A percentile compares a stretch with the other conserved stretches of the same genome.
These are phyloP conservation scores for Platycercus adscitus DNA, from an alignment of 2,113 vertebrate genomes.

Conservation along the genomic window DNA sequence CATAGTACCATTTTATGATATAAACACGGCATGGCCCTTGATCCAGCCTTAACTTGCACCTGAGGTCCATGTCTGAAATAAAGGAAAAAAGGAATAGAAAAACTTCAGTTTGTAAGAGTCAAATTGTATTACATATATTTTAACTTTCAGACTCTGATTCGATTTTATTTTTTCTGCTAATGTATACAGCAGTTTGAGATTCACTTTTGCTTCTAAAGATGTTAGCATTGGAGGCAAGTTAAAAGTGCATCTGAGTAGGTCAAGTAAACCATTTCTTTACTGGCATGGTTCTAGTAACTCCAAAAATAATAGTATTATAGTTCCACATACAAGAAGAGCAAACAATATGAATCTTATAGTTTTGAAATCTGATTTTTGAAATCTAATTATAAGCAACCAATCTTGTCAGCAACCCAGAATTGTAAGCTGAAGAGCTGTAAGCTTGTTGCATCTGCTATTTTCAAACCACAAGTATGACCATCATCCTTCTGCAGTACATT, in stretches of 20 bases:
- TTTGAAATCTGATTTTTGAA: background rate
- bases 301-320: background rate
- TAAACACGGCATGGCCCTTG: constrained; percentile 83
- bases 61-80: constrained; percentile 65
- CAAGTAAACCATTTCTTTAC: background rate
- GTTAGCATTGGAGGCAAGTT: background rate
- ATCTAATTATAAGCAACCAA: background rate
- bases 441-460: background rate
- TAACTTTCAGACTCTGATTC: background rate
- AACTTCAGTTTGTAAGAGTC: background rate
- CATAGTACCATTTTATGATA: constrained; percentile 84
- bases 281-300: background rate
- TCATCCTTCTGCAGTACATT: background rate
- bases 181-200: background rate
- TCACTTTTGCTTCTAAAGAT: background rate
- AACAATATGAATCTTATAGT: background rate
- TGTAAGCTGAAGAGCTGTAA: background rate
- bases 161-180: background rate
- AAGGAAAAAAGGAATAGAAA: background rate
- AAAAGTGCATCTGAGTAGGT: background rate
- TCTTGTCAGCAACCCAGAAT: background rate
- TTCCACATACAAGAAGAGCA: background rate
- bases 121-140: background rate
- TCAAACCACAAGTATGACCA: background rate
- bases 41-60: constrained; percentile 74